phyloP scores from a whole-genome alignment of 1,140 invertebrate species.

The Olivierus martensii region DNA sequence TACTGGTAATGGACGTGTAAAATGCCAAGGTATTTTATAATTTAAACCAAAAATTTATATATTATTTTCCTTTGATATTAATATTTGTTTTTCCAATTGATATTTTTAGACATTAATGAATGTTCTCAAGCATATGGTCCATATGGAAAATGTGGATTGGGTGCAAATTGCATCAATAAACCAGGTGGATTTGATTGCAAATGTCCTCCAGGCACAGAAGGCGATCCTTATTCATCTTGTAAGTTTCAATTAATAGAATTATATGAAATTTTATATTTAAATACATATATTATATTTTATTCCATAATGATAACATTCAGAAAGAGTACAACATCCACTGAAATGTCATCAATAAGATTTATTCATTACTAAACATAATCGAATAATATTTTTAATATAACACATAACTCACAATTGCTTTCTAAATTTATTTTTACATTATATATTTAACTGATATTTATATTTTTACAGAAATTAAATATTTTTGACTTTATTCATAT shows the following conservation, averaged over 20 bases:
- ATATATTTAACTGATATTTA: neutral
- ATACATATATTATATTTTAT: no score
- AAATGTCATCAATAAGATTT: no score
- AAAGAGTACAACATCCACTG: no score
- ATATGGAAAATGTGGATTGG: slow-evolving; percentile 50
- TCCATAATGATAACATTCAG: no score
- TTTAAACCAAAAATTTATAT: neutral
- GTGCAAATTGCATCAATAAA: slow-evolving; percentile 61
- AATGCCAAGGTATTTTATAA: slow-evolving; percentile 16
- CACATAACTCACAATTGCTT: no score
- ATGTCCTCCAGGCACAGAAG: slow-evolving; percentile 61
- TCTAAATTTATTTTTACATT: no score
- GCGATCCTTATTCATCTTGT: slow-evolving; percentile 46
- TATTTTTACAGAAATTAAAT: neutral
- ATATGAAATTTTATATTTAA: no score
- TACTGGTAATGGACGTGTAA: slow-evolving; percentile 23
- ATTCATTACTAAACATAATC: no score
- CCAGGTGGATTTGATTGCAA: slow-evolving; percentile 60
- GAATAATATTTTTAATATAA: no score
- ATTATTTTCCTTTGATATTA: neutral
- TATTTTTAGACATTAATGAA: slow-evolving; percentile 57
- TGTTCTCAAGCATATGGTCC: slow-evolving; percentile 39
- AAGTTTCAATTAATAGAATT: no score
- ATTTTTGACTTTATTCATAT: neutral
- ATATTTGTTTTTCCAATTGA: slow-evolving; percentile 1